phyloP scores from a whole-genome alignment of 2,797 vertebrate genomes.

The Lithobates pipiens region DNA sequence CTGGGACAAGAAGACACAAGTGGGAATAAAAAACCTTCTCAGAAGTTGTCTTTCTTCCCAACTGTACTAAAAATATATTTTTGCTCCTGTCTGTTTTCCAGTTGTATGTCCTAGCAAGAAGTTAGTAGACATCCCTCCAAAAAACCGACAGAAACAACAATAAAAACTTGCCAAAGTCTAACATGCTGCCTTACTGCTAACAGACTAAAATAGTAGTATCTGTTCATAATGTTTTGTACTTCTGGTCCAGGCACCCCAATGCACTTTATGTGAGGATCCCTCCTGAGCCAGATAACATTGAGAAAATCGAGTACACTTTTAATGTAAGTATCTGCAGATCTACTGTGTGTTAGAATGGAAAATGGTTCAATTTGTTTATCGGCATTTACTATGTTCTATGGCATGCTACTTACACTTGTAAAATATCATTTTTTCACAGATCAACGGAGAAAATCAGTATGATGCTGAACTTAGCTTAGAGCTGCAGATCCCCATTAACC shows the following conservation, averaged over 20 bases:
- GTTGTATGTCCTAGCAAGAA: too few relatives aligned
- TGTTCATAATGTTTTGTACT: not conserved
- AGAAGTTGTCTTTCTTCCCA: too few relatives aligned
- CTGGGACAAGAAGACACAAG: too few relatives aligned
- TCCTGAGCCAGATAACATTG: constrained; percentile 54
- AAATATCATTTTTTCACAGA: constrained; percentile 59
- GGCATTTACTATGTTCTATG: not conserved
- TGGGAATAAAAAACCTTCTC: too few relatives aligned
- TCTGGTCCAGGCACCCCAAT: constrained; percentile 15
- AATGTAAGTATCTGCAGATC: constrained; percentile 55
- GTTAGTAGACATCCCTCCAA: too few relatives aligned
- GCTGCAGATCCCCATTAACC: constrained; percentile 67
- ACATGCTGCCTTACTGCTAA: too few relatives aligned
- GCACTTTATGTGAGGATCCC: constrained; percentile 62
- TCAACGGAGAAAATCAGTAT: constrained; percentile 68
- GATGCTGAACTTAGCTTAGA: constrained; percentile 64
- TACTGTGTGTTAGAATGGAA: not conserved
- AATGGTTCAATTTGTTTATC: not conserved
- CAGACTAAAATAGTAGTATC: not conserved
- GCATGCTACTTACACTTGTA: too few relatives aligned
- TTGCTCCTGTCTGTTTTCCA: too few relatives aligned
- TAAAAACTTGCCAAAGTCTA: too few relatives aligned
- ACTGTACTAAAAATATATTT: too few relatives aligned
- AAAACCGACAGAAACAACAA: too few relatives aligned
- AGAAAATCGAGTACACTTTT: constrained; percentile 65